These are phyloP conservation scores for Gambusia holbrooki DNA, from an alignment of 2,113 vertebrate genomes.

Conservation along the genomic window DNA sequence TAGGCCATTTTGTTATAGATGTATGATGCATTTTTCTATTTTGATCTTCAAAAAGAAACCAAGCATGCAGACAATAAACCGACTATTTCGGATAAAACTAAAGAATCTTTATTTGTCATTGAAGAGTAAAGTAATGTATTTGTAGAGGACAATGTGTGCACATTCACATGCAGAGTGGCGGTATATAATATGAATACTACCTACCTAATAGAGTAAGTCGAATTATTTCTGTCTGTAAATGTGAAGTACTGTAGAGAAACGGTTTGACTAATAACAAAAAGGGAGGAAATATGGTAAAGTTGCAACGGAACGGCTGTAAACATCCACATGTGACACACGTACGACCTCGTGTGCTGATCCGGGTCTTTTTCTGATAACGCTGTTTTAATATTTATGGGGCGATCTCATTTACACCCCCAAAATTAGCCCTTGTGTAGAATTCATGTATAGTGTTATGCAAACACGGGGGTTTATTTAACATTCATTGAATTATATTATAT, in stretches of 20 bases:
- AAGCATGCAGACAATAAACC: neutral
- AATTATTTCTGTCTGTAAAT: neutral
- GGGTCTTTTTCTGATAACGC: conserved; percentile 54
- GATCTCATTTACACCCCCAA: neutral
- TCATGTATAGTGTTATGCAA: no score
- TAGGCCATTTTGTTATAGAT: conserved; percentile 54
- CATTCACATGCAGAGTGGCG: neutral
- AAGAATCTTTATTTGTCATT: neutral
- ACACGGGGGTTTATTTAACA: neutral
- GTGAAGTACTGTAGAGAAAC: neutral
- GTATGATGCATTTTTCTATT: conserved; percentile 52
- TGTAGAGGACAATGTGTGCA: neutral
- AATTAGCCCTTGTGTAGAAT: neutral
- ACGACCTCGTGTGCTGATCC: conserved; percentile 71
- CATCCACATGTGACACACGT: conserved; percentile 41
- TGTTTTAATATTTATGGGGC: neutral
- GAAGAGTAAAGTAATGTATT: neutral
- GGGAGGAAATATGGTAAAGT: neutral
- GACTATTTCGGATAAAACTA: neutral
- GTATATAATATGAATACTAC: no score
- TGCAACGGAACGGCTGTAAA: no score
- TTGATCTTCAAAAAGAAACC: neutral
- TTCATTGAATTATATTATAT: neutral
- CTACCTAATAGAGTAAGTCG: neutral
- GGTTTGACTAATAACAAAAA: neutral